Base-by-base conservation (phyloP, 2,888 invertebrate genomes). In the Craniophora ligustri region DNA sequence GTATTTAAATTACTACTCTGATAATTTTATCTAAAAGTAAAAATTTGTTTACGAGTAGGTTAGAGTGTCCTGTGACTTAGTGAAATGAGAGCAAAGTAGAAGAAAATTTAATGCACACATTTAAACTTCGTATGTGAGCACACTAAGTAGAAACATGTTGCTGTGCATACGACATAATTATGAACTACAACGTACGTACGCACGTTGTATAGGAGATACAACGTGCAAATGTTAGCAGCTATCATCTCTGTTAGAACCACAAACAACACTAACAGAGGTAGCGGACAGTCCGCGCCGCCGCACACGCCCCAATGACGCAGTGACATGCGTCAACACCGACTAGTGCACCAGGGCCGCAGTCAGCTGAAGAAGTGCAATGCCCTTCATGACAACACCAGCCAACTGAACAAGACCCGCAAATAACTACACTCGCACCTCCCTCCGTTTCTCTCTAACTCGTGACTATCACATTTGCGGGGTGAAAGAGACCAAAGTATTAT, bases 291-390 rank as follows among this genome's bases (percentile, higher is more conserved):
- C 66, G 68, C 73, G 54, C 51, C 73, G 73, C 67, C 79, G 84
- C 82, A 82, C 86, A 91, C 90, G 91, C 86, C 85, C 87, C 86
- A 83, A 83, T 81, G 86, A 87, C 87, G 91, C 92, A 88, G 86
- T 91, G 90, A 92, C 92, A 91, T 92, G 92, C 92, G 92, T 92
- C 92, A 92, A 90, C 82, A 80, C 76, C 84, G 86, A 84, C 84
- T 80, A 77, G 50, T 84, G 84, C 85, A 92, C 90, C 84, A 89
- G 89, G 86, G 63, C 41, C 63, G 58, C 92, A 92, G 85, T 75
- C 53, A 40, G 38, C 54, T 62, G 39, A 75, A 82, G 86, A 88
- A 83, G 76, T 86, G 84, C 84, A 84, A 61, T 67, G 76, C 72
- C 78, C 72, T 69, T 74, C 68, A 60, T 55, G 35, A 34, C 49